These are phyloP conservation scores for Hyposoter didymator DNA, from an alignment of 2,888 invertebrate species.

Conservation along the genomic window DNA sequence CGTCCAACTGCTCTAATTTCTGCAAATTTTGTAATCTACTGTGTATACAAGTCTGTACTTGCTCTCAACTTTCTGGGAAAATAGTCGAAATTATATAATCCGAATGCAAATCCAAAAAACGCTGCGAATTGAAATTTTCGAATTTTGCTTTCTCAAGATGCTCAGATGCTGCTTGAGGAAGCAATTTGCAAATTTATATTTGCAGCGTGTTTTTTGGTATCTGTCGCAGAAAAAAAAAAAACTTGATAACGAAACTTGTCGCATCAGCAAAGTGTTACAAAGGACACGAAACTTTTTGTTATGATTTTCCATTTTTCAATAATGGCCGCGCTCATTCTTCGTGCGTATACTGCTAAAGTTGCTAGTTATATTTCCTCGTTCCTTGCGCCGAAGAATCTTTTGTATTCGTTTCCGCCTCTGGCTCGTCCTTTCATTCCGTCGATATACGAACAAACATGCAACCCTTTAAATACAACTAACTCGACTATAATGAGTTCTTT, in stretches of 20 bases:
- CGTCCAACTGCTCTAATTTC: too few species aligned
- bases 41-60: too few species aligned
- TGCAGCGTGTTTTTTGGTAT: too few species aligned
- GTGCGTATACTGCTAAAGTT: background rate
- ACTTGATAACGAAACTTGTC: background rate
- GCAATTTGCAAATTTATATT: too few species aligned
- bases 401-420: constrained; percentile 1
- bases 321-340: background rate
- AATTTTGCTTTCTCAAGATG: too few species aligned
- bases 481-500: constrained; percentile 66
- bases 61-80: too few species aligned
- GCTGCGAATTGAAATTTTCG: too few species aligned
- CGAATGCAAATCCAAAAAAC: too few species aligned
- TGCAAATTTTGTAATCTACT: too few species aligned
- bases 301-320: background rate
- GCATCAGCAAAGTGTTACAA: background rate
- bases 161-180: too few species aligned
- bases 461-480: constrained; percentile 67
- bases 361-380: constrained; percentile 21
- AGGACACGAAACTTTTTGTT: background rate
- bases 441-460: constrained; percentile 49
- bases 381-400: constrained; percentile 16
- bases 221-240: background rate
- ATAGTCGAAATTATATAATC: too few species aligned
- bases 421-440: constrained; percentile 17